phyloP scores from a whole-genome alignment of 2,888 invertebrate genomes.

The Melangyna quadrimaculata region DNA sequence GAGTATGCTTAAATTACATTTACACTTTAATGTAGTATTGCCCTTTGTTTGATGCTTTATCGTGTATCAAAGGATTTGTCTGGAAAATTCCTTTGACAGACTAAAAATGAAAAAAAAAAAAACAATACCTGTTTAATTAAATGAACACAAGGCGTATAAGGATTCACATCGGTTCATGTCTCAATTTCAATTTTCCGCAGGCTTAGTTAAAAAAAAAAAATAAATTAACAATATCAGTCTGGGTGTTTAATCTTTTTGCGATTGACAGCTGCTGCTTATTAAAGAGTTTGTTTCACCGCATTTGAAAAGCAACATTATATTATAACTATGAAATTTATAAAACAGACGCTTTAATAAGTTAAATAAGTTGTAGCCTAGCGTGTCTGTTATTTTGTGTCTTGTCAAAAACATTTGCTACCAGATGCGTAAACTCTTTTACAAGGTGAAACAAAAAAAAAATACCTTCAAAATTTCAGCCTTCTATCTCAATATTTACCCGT shows the following conservation, averaged over 20 bases:
- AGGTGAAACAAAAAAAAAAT: too few species aligned
- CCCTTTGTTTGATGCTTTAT: background rate
- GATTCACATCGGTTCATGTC: slow-evolving; percentile 5
- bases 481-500: too few species aligned
- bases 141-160: background rate
- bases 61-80: slow-evolving; percentile 6
- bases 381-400: too few species aligned
- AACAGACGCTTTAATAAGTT: too few species aligned
- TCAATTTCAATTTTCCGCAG: background rate
- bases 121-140: background rate
- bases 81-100: background rate
- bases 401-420: too few species aligned
- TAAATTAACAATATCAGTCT: background rate
- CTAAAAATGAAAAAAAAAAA: background rate
- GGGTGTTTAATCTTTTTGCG: background rate
- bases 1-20: slow-evolving; percentile 7
- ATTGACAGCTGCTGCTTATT: too few species aligned
- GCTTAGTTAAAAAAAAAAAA: background rate
- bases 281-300: too few species aligned
- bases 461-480: too few species aligned
- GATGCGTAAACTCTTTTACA: too few species aligned
- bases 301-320: too few species aligned
- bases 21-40: background rate
- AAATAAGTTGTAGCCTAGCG: too few species aligned
- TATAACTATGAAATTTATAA: too few species aligned